Evolutionary conservation across 2,888 invertebrate species (phyloP), one percentile per base, ranked within the genome.

Genomic region (Brenthis hecate): DNA sequence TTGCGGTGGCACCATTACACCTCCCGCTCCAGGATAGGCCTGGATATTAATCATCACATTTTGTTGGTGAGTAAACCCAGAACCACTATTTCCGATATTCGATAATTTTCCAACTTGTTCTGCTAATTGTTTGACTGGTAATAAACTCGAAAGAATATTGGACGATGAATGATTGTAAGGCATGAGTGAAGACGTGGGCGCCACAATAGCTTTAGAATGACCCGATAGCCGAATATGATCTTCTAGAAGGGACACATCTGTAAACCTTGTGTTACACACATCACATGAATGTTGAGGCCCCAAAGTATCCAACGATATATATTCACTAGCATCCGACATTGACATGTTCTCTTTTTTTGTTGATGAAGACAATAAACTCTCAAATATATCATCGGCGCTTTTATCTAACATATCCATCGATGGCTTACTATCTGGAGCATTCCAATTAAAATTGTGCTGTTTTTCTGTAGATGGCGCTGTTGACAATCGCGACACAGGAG

Each of bases 11-110:
- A 88, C 89, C 85, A 93, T 91, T 53, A 87, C 86, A 14, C 93
- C 93, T 43, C 91, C 88, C 3, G 83, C 87, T 47, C 94, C 94
- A 6, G 94, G 94, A 76, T 94, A 94, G 60, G 94, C 94, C 78
- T 95, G 94, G 47, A 94, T 94, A 75, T 95, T 95, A 61, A 95
- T 94, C 85, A 94, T 91, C 2, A 95, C 94, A 78, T 94, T 94
- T 78, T 95, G 95, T 77, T 95, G 95, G 77, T 94, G 94, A 65
- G 94, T 93, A 60, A 90, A 93, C 1, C 87, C 87, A 28, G 88
- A 74, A 0, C 83, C 81, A 69, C 78, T 78, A 32, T 81, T 80
- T 13, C 85, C 81, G 1, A 89, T 87, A 0, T 79, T 80, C 4
- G 91, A 86, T 28, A 93, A 73, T 74, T 93, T 92, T 14, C 92